These are phyloP conservation scores for Athalia rosae DNA, from an alignment of 2,888 invertebrate genomes.

Conservation along the genomic window DNA sequence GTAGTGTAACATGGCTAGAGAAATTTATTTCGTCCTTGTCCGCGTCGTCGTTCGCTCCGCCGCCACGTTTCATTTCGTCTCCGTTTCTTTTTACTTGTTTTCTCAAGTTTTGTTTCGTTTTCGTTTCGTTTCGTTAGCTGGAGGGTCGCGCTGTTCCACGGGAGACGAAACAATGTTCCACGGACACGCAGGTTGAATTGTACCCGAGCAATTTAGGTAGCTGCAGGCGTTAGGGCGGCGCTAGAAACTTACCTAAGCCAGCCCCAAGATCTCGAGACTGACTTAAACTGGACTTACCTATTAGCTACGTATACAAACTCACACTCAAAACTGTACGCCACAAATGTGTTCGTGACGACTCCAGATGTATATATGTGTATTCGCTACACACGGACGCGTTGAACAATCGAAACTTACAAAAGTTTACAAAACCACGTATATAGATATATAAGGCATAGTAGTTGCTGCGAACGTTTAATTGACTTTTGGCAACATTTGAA, in stretches of 20 bases:
- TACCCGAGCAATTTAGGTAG: slow-evolving; percentile 35
- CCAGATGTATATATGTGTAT: neutral
- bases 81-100: slow-evolving; percentile 10
- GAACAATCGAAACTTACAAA: neutral
- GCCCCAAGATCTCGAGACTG: slow-evolving; percentile 44
- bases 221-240: neutral
- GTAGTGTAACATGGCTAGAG: slow-evolving; percentile 34
- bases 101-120: slow-evolving; percentile 25
- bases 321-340: slow-evolving; percentile 21
- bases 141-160: neutral
- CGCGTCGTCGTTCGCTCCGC: slow-evolving; percentile 6
- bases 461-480: no score
- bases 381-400: neutral
- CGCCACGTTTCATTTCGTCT: slow-evolving; percentile 21
- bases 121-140: neutral
- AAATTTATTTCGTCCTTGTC: slow-evolving; percentile 45
- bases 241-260: slow-evolving; percentile 47
- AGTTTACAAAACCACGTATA: neutral
- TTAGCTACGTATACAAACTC: slow-evolving; percentile 24
- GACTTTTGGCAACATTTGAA: no score
- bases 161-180: slow-evolving; percentile 33
- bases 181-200: slow-evolving; percentile 41
- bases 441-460: neutral
- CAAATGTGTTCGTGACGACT: slow-evolving; percentile 24
- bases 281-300: slow-evolving; percentile 47